Evolutionary conservation across 2,888 invertebrate species (phyloP).

Genomic region (Iphiclides podalirius): DNA sequence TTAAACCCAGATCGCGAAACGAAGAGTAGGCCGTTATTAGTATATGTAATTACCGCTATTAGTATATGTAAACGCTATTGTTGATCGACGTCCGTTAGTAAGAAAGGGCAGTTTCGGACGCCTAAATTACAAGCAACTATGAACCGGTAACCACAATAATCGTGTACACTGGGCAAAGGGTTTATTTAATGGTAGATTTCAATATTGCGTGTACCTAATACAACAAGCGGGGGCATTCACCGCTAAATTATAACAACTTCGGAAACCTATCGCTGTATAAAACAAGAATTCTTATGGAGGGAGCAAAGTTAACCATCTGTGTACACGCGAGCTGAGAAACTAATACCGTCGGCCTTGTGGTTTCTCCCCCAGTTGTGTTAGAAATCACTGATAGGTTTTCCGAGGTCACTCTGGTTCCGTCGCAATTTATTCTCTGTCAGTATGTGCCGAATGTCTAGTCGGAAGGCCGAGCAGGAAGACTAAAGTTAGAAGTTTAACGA

Average conservation of each 20-base stretch:
- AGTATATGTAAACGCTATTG: too few species aligned
- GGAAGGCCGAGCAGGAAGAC: too few species aligned
- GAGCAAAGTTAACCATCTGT: constrained; percentile 12
- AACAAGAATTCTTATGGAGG: constrained; percentile 17
- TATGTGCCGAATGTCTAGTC: too few species aligned
- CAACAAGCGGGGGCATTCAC: neutral
- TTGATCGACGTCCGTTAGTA: neutral
- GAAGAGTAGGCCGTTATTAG: too few species aligned
- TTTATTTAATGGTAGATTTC: constrained; percentile 14
- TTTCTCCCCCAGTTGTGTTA: neutral
- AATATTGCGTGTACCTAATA: constrained; percentile 9
- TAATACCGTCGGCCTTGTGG: constrained; percentile 1
- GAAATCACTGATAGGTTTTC: neutral
- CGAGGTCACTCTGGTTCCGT: too few species aligned
- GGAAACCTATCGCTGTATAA: constrained; percentile 17
- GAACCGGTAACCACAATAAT: neutral
- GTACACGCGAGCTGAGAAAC: constrained; percentile 10
- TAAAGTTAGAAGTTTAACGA: too few species aligned
- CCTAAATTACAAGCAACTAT: neutral
- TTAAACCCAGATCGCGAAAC: too few species aligned
- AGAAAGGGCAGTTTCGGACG: neutral
- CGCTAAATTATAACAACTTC: constrained; percentile 17
- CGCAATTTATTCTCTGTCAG: too few species aligned
- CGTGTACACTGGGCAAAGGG: constrained; percentile 1
- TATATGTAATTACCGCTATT: too few species aligned